Evolutionary conservation across 2,888 invertebrate species (phyloP).

Genomic region (Lottia scabra): DNA sequence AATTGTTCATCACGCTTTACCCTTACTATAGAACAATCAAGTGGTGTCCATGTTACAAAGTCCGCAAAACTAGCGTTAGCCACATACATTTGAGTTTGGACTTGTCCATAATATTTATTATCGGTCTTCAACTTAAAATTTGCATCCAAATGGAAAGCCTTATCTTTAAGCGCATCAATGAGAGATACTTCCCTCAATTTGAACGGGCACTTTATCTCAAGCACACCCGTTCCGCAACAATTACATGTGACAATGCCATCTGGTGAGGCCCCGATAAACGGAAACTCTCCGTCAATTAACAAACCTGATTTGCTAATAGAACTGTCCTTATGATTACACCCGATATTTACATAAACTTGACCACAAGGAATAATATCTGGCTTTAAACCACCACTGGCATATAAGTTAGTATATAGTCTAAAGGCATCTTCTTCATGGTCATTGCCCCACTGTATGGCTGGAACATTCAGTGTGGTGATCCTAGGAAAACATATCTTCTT

Average conservation of each 20-base stretch:
- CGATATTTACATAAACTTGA: neutral
- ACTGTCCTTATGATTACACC: neutral
- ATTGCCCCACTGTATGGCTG: neutral
- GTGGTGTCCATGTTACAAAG: too few relatives aligned
- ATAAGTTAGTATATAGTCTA: neutral
- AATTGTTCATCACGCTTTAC: too few relatives aligned
- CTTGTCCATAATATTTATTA: too few relatives aligned
- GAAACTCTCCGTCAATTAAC: constrained; percentile 5
- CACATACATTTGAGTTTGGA: too few relatives aligned
- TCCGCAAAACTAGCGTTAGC: too few relatives aligned
- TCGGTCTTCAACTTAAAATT: too few relatives aligned
- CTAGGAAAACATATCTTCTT: neutral
- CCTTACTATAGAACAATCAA: too few relatives aligned
- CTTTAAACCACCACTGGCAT: neutral
- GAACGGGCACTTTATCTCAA: constrained; percentile 20
- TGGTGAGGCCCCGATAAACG: constrained; percentile 15
- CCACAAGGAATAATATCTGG: neutral
- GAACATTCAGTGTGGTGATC: too few relatives aligned
- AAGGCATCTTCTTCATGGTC: neutral
- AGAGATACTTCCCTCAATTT: constrained; percentile 5
- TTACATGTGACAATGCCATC: constrained; percentile 19
- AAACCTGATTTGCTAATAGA: neutral
- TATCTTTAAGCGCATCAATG: neutral
- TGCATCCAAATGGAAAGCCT: constrained; percentile 1
- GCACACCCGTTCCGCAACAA: constrained; percentile 17